Conservation (phyloP, 2,888 invertebrate species). For the Sinotaia quadrata region DNA sequence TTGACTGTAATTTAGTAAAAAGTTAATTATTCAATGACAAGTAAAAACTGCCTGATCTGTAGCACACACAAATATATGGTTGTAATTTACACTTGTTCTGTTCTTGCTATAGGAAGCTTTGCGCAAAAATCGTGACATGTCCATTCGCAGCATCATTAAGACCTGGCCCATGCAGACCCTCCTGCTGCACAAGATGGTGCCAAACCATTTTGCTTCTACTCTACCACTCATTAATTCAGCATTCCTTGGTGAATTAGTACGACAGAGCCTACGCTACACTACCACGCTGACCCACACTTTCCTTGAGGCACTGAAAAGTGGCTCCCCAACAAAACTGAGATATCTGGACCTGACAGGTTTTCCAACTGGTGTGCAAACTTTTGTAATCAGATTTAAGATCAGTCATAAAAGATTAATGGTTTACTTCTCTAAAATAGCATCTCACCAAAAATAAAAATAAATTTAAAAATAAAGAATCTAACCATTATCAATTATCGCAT, state of each 20-base stretch:
- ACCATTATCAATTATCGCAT: too few relatives aligned
- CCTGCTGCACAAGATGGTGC: conserved; percentile 57
- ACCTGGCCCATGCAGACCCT: conserved; percentile 62
- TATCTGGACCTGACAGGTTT: conserved; percentile 66
- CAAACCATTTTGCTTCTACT: conserved; percentile 56
- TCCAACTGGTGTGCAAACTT: conserved; percentile 70
- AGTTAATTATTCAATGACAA: too few relatives aligned
- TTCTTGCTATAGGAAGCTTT: conserved; percentile 58
- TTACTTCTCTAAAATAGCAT: too few relatives aligned
- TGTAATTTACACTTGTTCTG: neutral
- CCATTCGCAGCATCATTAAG: conserved; percentile 60
- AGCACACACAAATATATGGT: too few relatives aligned
- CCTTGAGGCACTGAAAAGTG: conserved; percentile 64
- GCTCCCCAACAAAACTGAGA: conserved; percentile 55
- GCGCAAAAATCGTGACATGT: conserved; percentile 55
- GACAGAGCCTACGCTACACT: conserved; percentile 61
- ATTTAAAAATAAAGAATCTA: too few relatives aligned
- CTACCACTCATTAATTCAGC: conserved; percentile 53
- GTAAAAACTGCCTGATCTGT: too few relatives aligned
- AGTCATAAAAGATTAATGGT: too few relatives aligned
- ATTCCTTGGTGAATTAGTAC: conserved; percentile 54
- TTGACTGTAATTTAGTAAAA: too few relatives aligned
- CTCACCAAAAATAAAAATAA: too few relatives aligned
- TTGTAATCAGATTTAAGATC: too few relatives aligned
- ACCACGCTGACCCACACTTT: conserved; percentile 67